Conservation (phyloP, 1,140 invertebrate species). For the Anoplolepis gracilipes region DNA sequence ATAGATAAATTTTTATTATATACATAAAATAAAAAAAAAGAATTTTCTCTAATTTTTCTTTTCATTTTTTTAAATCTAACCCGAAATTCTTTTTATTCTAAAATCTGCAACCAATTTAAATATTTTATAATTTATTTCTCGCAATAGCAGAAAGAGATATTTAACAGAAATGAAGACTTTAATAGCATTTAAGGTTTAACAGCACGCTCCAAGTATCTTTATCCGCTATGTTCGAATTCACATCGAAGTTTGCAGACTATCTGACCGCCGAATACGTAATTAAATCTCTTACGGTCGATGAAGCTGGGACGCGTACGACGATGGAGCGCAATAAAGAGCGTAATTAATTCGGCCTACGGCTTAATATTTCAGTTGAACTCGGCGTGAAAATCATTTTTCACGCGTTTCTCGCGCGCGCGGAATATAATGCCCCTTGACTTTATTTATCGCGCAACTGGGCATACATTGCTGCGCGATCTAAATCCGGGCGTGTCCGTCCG, state of each 20-base stretch:
- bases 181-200: not conserved
- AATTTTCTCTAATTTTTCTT: too few species aligned
- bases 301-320: not conserved
- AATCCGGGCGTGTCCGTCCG: slow-evolving; percentile 26
- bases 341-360: slow-evolving; percentile 44
- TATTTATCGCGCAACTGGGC: slow-evolving; percentile 38
- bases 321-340: slow-evolving; percentile 14
- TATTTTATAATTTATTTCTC: not conserved
- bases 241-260: not conserved
- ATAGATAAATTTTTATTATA: too few species aligned
- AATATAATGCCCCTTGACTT: slow-evolving; percentile 42
- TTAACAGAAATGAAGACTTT: not conserved
- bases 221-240: not conserved
- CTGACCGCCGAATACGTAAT: slow-evolving; percentile 9
- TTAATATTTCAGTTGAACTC: slow-evolving; percentile 37
- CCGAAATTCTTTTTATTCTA: not conserved
- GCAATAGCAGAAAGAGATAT: not conserved
- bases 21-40: too few species aligned
- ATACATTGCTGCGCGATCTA: slow-evolving; percentile 39
- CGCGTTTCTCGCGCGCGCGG: not conserved
- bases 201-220: not conserved
- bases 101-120: not conserved
- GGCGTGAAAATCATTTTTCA: slow-evolving; percentile 48
- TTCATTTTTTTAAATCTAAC: not conserved
- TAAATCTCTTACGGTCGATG: slow-evolving; percentile 23